Conservation (phyloP, 2,113 vertebrate species). For the Tragelaphus strepsiceros region DNA sequence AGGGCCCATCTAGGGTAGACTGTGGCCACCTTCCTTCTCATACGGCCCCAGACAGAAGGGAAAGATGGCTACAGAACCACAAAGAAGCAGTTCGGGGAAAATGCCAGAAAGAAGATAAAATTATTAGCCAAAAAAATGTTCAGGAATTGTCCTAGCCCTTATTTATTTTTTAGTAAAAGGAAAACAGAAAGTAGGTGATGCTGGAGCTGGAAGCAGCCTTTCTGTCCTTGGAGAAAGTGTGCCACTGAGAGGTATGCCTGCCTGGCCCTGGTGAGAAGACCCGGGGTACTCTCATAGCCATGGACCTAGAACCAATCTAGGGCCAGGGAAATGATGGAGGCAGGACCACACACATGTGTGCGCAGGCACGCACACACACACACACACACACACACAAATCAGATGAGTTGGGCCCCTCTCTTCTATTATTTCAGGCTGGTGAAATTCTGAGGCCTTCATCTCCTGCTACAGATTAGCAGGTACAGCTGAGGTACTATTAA, state of each 20-base stretch:
- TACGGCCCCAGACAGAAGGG: neutral
- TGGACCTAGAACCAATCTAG: neutral
- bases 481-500: neutral
- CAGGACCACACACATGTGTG: neutral
- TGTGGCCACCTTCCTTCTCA: neutral
- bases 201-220: neutral
- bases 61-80: neutral
- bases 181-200: neutral
- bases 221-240: neutral
- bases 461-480: neutral
- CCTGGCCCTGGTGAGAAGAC: neutral
- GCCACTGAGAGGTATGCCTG: neutral
- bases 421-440: neutral
- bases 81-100: neutral
- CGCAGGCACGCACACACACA: neutral
- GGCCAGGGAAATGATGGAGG: neutral
- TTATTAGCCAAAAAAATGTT: neutral
- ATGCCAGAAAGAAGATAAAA: neutral
- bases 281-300: neutral
- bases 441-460: neutral
- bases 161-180: neutral
- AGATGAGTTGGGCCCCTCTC: neutral
- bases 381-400: neutral
- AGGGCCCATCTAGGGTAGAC: neutral
- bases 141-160: neutral